A percentile compares a stretch with the other conserved stretches of the same genome.
These are phyloP conservation scores for Pelvicachromis taeniatus DNA, from an alignment of 2,113 vertebrate genomes.

Conservation along the genomic window DNA sequence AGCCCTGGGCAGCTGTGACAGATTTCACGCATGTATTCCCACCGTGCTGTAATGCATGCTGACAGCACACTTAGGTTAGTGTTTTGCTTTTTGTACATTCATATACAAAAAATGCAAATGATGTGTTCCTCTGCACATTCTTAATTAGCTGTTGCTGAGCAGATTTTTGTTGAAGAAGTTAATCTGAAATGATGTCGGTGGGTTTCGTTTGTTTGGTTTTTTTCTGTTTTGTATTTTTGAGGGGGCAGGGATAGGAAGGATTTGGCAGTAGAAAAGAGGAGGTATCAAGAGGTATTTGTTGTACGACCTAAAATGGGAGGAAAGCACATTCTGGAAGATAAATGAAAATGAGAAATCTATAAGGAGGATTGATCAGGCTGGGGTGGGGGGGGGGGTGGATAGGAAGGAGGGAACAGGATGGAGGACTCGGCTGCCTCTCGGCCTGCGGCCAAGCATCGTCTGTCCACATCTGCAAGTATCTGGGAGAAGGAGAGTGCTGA, in stretches of 20 bases:
- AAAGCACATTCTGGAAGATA: conserved; percentile 35
- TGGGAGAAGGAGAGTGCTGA: neutral
- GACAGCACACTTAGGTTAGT: conserved; percentile 59
- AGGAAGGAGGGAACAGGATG: neutral
- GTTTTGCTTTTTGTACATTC: conserved; percentile 28
- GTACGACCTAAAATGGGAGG: conserved; percentile 31
- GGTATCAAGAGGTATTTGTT: conserved; percentile 24
- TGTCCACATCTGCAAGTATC: neutral
- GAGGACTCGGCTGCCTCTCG: neutral
- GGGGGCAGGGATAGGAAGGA: neutral
- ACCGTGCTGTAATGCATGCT: conserved; percentile 46
- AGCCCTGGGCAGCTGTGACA: conserved; percentile 56
- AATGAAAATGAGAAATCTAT: conserved; percentile 59
- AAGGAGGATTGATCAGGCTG: conserved; percentile 36
- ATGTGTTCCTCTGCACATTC: conserved; percentile 9
- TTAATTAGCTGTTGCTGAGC: conserved; percentile 18
- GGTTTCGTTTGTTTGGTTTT: neutral
- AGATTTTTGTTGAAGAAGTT: conserved; percentile 10
- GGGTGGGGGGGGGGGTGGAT: no score
- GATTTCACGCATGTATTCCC: conserved; percentile 61
- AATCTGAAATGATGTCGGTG: conserved; percentile 4
- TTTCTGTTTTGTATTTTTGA: neutral
- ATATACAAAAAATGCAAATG: conserved; percentile 34
- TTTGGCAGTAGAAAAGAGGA: conserved; percentile 30
- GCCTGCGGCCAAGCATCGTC: neutral